Evolutionary conservation across 2,797 vertebrate species (phyloP), one percentile per base, ranked within the genome.

Genomic region (Lagodon rhomboides): DNA sequence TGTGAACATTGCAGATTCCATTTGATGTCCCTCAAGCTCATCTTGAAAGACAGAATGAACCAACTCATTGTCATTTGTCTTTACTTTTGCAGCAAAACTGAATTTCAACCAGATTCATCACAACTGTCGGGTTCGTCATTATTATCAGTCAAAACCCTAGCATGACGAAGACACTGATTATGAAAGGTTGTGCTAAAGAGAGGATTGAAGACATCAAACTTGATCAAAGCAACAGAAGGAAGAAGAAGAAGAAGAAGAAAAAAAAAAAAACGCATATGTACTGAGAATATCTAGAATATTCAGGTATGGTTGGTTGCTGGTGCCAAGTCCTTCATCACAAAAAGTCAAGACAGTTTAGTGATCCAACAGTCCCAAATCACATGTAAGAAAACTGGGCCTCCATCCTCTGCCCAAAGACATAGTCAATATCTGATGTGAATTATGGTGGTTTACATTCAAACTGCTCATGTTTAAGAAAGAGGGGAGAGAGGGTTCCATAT

Each of bases 391-490:
- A 68, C 18, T 47, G 74, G 72, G 73, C 38, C 55, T 87, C 64
- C 63, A 49, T 80, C 58, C 12, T 71, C 70, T 23, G 68, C 75
- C 54, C 44, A 61, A 46, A 72, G 43, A 77, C 41, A 55, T 25
- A 22, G 79, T 72, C 68, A 64, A 79, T 68, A 80, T 77, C 61
- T 58, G 61, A 65, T 84, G 78, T 84, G 82, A 85, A 68, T 85
- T 80, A 54, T 88, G 73, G 74, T 87, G 82, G 85, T 89, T 91
- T 93, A 95, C 93, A 94, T 94, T 94, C 94, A 93, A 90, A 93
- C 88, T 84, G 90, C 90, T 92, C 85, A 87, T 25, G 56, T 77
- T 80, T 60, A 44, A 73, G 51, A 80, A 86, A 83, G 50, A 60
- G 18, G 9, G 47, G 46, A 65, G 20, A 46, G 78, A 58, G 20